Evolutionary conservation across 2,888 invertebrate genomes (phyloP).

Genomic region (Heliconius cydno): DNA sequence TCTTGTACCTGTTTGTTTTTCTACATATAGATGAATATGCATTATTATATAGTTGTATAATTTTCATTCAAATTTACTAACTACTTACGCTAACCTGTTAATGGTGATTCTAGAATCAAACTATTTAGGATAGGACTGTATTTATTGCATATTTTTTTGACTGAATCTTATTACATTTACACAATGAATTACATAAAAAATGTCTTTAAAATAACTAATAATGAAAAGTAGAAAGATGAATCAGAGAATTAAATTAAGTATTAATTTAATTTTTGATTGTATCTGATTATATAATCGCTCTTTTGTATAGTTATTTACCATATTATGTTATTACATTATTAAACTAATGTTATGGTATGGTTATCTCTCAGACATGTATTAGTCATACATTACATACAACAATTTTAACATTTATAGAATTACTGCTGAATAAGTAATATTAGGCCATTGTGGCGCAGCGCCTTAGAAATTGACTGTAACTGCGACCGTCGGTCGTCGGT

Average conservation of each 20-base stretch:
- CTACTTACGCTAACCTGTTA: not conserved
- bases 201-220: not conserved
- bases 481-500: no score
- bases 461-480: no score
- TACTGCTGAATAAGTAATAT: no score
- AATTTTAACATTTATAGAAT: not conserved
- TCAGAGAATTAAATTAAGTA: not conserved
- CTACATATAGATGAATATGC: not conserved
- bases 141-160: not conserved
- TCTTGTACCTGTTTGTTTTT: not conserved
- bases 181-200: not conserved
- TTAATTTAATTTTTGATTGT: not conserved
- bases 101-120: not conserved
- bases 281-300: not conserved
- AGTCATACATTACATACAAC: not conserved
- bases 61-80: not conserved
- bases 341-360: not conserved
- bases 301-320: not conserved
- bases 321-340: not conserved
- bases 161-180: not conserved
- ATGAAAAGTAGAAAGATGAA: no score
- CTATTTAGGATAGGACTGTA: not conserved
- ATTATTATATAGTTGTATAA: not conserved
- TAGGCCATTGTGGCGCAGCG: no score
- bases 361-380: not conserved